Conservation (phyloP, 2,113 vertebrate genomes). For the Gorsachius goisagi region DNA sequence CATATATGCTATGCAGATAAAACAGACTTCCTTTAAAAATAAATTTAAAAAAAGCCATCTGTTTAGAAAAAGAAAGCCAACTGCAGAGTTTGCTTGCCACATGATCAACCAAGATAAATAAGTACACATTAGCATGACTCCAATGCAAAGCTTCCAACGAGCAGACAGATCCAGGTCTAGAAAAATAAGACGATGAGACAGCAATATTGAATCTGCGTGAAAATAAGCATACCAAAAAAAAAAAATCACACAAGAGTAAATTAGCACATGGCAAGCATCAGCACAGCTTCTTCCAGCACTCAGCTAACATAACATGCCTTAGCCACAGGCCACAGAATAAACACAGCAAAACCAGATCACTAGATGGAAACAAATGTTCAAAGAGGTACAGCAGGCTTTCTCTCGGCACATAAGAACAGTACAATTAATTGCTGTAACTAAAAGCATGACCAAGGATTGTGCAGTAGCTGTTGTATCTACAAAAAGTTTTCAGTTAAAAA, state of each 20-base stretch:
- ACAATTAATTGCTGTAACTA: neutral
- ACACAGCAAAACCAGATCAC: conserved; percentile 38
- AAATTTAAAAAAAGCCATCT: neutral
- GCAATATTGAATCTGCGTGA: neutral
- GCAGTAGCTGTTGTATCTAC: neutral
- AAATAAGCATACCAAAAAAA: conserved; percentile 5
- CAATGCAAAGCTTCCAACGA: neutral
- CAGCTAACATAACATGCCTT: conserved; percentile 33
- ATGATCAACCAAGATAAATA: neutral
- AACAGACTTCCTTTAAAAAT: neutral
- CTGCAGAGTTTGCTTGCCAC: neutral
- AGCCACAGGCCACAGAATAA: conserved; percentile 52
- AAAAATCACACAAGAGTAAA: neutral
- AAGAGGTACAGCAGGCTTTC: conserved; percentile 32
- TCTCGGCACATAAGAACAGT: neutral
- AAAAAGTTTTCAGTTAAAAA: neutral
- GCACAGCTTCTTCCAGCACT: neutral
- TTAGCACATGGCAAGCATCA: conserved; percentile 8
- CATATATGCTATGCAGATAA: neutral
- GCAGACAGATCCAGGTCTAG: neutral
- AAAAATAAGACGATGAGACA: neutral
- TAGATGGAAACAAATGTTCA: conserved; percentile 55
- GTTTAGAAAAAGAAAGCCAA: neutral
- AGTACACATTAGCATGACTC: neutral
- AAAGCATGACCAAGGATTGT: neutral